phyloP scores from a whole-genome alignment of 2,113 vertebrate genomes.

The Ardeotis arabs region DNA sequence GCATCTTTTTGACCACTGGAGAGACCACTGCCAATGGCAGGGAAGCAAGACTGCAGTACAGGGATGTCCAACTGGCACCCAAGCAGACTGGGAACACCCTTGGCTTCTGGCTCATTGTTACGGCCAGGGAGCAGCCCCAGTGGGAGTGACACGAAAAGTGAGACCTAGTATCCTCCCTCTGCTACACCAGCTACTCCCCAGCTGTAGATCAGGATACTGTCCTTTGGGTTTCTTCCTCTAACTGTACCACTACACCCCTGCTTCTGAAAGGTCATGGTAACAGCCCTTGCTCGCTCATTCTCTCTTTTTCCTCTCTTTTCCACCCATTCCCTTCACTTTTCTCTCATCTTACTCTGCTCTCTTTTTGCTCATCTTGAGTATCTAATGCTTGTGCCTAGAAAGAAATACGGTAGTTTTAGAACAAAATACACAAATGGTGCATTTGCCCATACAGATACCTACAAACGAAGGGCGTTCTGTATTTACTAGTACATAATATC shows the following conservation, averaged over 20 bases:
- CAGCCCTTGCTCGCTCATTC: rapidly evolving
- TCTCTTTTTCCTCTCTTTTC: background rate
- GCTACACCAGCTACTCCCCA: background rate
- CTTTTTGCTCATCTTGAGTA: background rate
- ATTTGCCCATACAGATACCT: background rate
- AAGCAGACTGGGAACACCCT: background rate
- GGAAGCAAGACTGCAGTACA: background rate
- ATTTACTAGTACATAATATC: background rate
- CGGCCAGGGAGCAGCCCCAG: background rate
- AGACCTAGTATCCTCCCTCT: background rate
- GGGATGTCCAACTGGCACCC: background rate
- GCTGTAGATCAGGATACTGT: background rate
- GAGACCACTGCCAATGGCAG: background rate
- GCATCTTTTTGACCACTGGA: background rate
- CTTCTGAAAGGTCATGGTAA: background rate
- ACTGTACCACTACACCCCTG: too few species aligned
- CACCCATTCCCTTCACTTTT: background rate
- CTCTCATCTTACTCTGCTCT: background rate
- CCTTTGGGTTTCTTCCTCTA: background rate
- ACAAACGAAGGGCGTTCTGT: background rate
- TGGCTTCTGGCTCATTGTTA: background rate
- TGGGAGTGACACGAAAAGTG: rapidly evolving
- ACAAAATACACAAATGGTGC: background rate
- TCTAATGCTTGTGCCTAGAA: background rate
- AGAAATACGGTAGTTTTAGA: background rate